Evolutionary conservation across 2,797 vertebrate species (phyloP).

Genomic region (Garrulus glandarius): DNA sequence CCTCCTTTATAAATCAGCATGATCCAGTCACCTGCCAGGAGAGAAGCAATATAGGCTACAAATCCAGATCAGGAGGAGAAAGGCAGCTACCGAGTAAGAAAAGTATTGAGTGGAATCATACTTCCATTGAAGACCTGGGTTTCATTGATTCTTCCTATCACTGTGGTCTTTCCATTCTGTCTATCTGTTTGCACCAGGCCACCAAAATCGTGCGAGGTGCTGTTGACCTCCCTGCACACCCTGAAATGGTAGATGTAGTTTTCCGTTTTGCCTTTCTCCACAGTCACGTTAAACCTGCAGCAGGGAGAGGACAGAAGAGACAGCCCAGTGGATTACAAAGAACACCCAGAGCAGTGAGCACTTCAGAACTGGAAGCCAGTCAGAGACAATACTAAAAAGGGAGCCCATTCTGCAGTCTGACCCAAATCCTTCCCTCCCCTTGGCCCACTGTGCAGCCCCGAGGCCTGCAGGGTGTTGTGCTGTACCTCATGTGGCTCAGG

Average conservation of each 20-base stretch:
- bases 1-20: constrained; percentile 87
- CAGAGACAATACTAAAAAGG: not conserved
- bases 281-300: constrained; percentile 40
- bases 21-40: constrained; percentile 87
- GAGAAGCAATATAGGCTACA: not conserved
- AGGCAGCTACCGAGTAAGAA: not conserved
- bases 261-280: constrained; percentile 8
- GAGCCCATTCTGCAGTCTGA: not conserved
- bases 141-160: constrained; percentile 82
- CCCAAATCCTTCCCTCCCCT: not conserved
- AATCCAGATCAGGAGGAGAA: not conserved
- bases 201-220: constrained; percentile 55
- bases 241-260: constrained; percentile 85
- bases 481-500: constrained; percentile 69
- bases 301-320: not conserved
- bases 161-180: constrained; percentile 16
- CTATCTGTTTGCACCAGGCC: constrained; percentile 82
- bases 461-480: not conserved
- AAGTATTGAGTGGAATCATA: constrained; percentile 65
- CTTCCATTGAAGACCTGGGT: constrained; percentile 86
- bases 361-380: not conserved
- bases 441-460: not conserved
- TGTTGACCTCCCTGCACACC: constrained; percentile 85
- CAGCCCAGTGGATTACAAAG: not conserved
- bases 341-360: not conserved